Evolutionary conservation across 2,888 invertebrate species (phyloP).

Genomic region (Silvanus unidentatus): DNA sequence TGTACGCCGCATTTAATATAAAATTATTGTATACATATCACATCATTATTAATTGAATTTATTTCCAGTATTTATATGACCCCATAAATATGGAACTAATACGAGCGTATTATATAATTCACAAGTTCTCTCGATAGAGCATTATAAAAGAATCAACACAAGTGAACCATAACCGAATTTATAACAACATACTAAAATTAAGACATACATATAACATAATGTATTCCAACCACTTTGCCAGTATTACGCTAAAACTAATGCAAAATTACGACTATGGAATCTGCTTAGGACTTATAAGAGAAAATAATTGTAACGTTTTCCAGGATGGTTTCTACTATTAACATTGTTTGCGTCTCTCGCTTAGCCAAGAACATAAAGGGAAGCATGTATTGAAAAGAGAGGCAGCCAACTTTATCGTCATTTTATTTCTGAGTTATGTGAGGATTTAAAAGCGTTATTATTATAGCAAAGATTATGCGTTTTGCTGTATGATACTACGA

Average conservation of each 20-base stretch:
- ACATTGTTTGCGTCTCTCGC: not conserved
- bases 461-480: slow-evolving; percentile 29
- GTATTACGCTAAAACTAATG: slow-evolving; percentile 31
- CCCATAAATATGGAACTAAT: too few relatives aligned
- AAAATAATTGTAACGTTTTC: slow-evolving; percentile 1
- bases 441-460: slow-evolving; percentile 29
- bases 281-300: slow-evolving; percentile 8
- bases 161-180: too few relatives aligned
- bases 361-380: not conserved
- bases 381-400: slow-evolving; percentile 4
- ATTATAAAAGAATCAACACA: too few relatives aligned
- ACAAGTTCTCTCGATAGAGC: too few relatives aligned
- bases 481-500: slow-evolving; percentile 25
- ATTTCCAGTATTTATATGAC: too few relatives aligned
- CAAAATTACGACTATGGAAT: slow-evolving; percentile 28
- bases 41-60: too few relatives aligned
- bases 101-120: too few relatives aligned
- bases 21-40: too few relatives aligned
- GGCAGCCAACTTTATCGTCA: not conserved
- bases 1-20: too few relatives aligned
- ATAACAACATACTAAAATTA: slow-evolving; percentile 28
- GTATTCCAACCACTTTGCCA: slow-evolving; percentile 25
- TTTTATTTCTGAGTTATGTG: slow-evolving; percentile 9
- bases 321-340: too few relatives aligned
- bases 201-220: slow-evolving; percentile 18